Conservation (phyloP, 2,113 vertebrate species). For the Poecile atricapillus region DNA sequence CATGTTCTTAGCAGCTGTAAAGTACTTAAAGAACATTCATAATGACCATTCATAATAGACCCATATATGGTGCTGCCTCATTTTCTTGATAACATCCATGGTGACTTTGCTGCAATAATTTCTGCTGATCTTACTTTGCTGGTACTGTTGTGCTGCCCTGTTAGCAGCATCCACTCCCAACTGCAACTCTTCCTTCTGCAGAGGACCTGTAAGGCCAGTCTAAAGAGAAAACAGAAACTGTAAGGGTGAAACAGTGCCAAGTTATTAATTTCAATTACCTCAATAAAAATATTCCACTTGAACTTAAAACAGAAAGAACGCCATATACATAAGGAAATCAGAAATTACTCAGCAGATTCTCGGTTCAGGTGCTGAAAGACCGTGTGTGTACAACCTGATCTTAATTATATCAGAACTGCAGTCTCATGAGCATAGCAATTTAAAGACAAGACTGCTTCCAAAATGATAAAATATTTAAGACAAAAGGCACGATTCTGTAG, state of each 20-base stretch:
- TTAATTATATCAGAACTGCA: background rate
- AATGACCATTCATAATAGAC: background rate
- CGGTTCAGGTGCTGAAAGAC: background rate
- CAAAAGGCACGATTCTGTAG: background rate
- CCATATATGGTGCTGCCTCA: background rate
- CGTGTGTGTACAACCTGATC: fast-evolving
- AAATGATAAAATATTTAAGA: background rate
- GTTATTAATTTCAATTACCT: background rate
- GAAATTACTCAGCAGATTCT: background rate
- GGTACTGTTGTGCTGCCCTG: constrained; percentile 77
- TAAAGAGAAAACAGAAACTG: background rate
- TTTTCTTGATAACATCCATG: background rate
- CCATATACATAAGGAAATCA: background rate
- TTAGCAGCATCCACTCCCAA: constrained; percentile 85
- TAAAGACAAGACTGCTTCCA: background rate
- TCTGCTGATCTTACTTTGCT: constrained; percentile 75
- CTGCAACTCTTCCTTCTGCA: constrained; percentile 93
- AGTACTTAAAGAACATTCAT: background rate
- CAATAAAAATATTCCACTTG: background rate
- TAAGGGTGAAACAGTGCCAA: background rate
- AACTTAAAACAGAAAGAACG: background rate
- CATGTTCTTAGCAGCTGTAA: background rate
- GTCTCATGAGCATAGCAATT: background rate
- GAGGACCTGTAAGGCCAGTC: constrained; percentile 74
- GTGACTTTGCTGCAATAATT: background rate